A percentile compares a stretch with the other conserved stretches of the same genome.
Evolutionary conservation across 2,113 vertebrate species (phyloP).

Genomic region (Drymodes brunneopygia): DNA sequence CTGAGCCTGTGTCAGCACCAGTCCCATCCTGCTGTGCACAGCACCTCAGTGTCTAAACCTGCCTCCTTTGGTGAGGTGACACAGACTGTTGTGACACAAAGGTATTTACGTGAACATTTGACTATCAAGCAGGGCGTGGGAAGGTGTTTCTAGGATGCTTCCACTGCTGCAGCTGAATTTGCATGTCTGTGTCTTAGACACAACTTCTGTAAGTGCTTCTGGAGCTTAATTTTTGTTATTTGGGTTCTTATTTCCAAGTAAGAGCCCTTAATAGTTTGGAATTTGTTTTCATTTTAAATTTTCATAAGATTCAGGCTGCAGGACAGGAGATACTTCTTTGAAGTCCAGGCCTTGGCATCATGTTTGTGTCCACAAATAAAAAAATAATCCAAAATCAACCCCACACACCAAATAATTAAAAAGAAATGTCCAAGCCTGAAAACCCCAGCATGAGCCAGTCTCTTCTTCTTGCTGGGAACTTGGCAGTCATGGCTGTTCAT

Average conservation of each 20-base stretch:
- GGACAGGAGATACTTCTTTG: not conserved
- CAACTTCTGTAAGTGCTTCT: not conserved
- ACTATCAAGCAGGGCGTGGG: not conserved
- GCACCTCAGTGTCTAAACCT: not conserved
- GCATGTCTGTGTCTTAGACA: not conserved
- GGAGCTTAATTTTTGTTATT: not conserved
- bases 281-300: not conserved
- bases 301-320: not conserved
- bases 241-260: not conserved
- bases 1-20: not conserved
- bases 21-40: not conserved
- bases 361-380: not conserved
- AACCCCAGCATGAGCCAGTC: not conserved
- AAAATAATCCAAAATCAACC: not conserved
- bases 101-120: not conserved
- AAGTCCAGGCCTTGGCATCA: not conserved
- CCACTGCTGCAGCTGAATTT: not conserved
- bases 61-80: not conserved
- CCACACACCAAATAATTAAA: not conserved
- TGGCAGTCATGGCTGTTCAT: not conserved
- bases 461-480: not conserved
- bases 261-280: not conserved
- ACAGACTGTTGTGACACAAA: not conserved
- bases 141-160: conserved; percentile 38
- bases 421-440: not conserved